Conservation (phyloP, 2,113 vertebrate species). For the Okapia johnstoni region DNA sequence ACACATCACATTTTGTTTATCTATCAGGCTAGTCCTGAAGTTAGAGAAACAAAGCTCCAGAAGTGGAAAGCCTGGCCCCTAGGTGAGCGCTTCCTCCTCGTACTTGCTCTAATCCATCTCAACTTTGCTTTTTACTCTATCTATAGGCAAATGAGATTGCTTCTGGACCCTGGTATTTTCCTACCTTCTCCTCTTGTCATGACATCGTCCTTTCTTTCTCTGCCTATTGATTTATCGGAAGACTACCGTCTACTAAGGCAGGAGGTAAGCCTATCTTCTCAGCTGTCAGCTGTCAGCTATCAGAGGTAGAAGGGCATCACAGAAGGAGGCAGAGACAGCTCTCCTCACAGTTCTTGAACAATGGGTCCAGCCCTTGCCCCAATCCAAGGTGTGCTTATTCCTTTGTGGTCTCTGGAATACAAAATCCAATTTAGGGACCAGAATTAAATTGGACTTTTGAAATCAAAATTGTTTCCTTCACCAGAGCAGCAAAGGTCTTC, state of each 20-base stretch:
- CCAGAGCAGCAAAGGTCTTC: neutral
- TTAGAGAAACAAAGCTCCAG: neutral
- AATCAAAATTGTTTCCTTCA: neutral
- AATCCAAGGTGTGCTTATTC: neutral
- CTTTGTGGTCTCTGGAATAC: neutral
- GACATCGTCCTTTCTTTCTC: neutral
- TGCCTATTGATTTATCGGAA: neutral
- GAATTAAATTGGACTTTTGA: neutral
- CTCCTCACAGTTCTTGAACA: neutral
- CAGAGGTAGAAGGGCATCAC: neutral
- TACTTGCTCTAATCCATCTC: neutral
- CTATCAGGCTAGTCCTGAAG: neutral
- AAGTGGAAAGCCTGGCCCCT: neutral
- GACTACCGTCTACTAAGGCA: neutral
- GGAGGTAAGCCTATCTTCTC: neutral
- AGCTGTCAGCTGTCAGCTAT: neutral
- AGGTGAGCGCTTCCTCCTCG: rapidly evolving
- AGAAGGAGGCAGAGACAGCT: neutral
- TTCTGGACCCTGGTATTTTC: neutral
- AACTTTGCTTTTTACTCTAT: neutral
- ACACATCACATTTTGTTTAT: neutral
- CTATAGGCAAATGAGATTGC: neutral
- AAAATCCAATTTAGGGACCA: neutral
- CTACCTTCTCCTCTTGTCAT: neutral
- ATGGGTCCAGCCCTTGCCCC: too few species aligned